Evolutionary conservation across 53 echinoderm and acorn worm species (phyloP).

Genomic region (Apostichopus leukothele): DNA sequence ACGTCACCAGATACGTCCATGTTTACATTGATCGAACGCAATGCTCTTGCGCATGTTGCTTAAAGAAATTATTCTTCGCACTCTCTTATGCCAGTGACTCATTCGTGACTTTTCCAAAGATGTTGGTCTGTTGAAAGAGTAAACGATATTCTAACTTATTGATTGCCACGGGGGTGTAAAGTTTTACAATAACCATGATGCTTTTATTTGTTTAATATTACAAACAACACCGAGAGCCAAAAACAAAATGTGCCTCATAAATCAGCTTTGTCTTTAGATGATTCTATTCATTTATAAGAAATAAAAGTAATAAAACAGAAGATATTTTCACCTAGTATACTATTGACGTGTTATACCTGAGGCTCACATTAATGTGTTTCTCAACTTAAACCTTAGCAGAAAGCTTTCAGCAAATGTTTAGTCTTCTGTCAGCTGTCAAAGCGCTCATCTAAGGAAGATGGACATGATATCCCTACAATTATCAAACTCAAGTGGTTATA

Average conservation of each 20-base stretch:
- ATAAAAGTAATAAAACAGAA: no score
- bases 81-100: neutral
- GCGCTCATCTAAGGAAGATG: constrained; percentile 21
- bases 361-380: constrained; percentile 8
- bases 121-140: neutral
- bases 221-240: no score
- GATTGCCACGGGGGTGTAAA: neutral
- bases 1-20: no score
- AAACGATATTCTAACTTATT: neutral
- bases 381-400: neutral
- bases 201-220: neutral
- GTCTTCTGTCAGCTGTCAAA: constrained; percentile 4
- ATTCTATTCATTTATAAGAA: no score
- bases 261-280: no score
- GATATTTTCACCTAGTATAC: no score
- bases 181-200: neutral
- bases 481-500: constrained; percentile 19
- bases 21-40: no score
- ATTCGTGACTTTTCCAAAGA: neutral
- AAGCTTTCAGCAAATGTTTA: neutral
- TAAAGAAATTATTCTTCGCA: neutral
- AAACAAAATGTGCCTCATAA: no score
- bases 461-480: constrained; percentile 21
- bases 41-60: no score
- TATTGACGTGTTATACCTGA: neutral